phyloP scores from a whole-genome alignment of 1,140 invertebrate species.

The Drosophila auraria region DNA sequence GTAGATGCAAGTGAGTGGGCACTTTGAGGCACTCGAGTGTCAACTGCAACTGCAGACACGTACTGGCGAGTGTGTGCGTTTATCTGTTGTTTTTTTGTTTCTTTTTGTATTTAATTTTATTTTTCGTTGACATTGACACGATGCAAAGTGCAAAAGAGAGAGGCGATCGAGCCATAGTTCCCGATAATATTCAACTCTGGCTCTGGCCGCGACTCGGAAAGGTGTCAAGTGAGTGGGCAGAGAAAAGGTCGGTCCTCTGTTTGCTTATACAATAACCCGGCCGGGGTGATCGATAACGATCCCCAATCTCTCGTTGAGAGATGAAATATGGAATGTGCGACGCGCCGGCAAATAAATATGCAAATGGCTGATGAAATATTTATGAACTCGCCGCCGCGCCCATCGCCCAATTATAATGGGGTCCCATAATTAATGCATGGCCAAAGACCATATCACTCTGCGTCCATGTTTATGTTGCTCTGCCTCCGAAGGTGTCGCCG shows the following conservation, averaged over 20 bases:
- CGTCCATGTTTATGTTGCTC: slow-evolving; percentile 2
- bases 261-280: slow-evolving; percentile 12
- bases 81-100: background rate
- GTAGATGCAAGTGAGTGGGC: slow-evolving; percentile 56
- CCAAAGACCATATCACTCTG: slow-evolving; percentile 5
- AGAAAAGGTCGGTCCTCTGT: slow-evolving; percentile 4
- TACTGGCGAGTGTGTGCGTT: slow-evolving; percentile 7
- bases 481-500: slow-evolving; percentile 18
- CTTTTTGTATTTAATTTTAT: background rate
- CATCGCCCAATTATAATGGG: slow-evolving; percentile 67
- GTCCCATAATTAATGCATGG: slow-evolving; percentile 49
- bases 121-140: slow-evolving; percentile 45
- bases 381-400: slow-evolving; percentile 46
- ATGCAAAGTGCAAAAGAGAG: slow-evolving; percentile 35
- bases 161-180: background rate
- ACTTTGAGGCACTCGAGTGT: slow-evolving; percentile 45
- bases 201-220: slow-evolving; percentile 20
- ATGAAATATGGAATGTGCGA: slow-evolving; percentile 31
- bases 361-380: slow-evolving; percentile 68
- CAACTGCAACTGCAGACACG: slow-evolving; percentile 59
- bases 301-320: background rate
- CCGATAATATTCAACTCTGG: slow-evolving; percentile 15
- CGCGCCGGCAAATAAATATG: slow-evolving; percentile 13
- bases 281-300: slow-evolving; percentile 25
- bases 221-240: slow-evolving; percentile 32